Conservation (phyloP, 2,797 vertebrate genomes). For the Sebastes iracundus region DNA sequence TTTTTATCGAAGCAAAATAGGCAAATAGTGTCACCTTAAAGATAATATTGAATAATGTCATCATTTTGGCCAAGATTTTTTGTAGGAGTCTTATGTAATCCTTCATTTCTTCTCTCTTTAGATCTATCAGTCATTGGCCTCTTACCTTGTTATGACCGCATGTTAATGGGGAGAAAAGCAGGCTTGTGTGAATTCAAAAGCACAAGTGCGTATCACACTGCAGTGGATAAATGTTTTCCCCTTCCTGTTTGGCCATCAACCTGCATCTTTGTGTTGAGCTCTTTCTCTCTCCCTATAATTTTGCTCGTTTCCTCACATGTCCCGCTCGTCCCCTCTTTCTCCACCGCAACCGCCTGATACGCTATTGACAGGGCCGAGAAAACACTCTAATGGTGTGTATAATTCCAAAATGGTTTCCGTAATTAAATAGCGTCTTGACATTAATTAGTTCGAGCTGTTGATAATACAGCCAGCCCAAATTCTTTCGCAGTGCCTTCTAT, state of each 20-base stretch:
- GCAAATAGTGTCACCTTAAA: neutral
- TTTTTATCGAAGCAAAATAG: too few species aligned
- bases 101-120: conserved; percentile 3
- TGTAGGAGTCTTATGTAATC: neutral
- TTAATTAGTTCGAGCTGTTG: conserved; percentile 79
- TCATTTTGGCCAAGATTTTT: neutral
- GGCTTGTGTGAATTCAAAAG: neutral
- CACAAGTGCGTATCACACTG: too few species aligned
- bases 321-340: neutral
- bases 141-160: neutral
- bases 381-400: conserved; percentile 71
- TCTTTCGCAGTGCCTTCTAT: conserved; percentile 59
- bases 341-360: neutral
- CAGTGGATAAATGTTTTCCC: neutral
- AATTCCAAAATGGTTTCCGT: conserved; percentile 71
- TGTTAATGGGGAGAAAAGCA: neutral
- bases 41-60: neutral
- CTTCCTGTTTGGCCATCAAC: neutral
- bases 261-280: neutral
- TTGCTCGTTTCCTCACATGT: neutral
- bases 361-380: conserved; percentile 49
- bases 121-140: neutral
- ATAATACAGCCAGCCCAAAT: conserved; percentile 67
- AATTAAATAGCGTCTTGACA: conserved; percentile 75
- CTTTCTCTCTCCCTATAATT: neutral